Evolutionary conservation across 2,888 invertebrate species (phyloP).

Genomic region (Psylliodes chrysocephalus): DNA sequence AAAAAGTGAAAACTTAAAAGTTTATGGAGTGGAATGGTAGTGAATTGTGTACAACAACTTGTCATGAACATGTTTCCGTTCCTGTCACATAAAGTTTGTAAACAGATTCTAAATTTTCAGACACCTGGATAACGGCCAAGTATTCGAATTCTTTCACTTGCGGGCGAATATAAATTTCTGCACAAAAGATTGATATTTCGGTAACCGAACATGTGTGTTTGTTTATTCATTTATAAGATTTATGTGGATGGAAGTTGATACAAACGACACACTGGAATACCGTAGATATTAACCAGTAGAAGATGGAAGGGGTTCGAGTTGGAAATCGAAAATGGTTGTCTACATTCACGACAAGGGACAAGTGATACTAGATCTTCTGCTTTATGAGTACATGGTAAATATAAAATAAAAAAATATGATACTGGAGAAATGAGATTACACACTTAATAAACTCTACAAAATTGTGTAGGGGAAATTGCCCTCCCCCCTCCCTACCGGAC

Average conservation of each 20-base stretch:
- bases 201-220: neutral
- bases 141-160: slow-evolving; percentile 22
- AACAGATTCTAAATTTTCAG: slow-evolving; percentile 29
- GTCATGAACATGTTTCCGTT: slow-evolving; percentile 21
- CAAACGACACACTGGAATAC: neutral
- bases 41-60: slow-evolving; percentile 23
- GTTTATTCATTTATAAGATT: neutral
- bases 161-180: neutral
- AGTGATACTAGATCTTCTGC: no score
- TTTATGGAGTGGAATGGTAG: slow-evolving; percentile 24
- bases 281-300: no score
- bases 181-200: slow-evolving; percentile 14
- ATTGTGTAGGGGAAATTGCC: no score
- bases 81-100: slow-evolving; percentile 27
- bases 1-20: slow-evolving; percentile 9
- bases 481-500: no score
- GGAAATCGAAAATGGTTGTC: no score
- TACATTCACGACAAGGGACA: no score
- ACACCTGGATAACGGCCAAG: slow-evolving; percentile 22
- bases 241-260: neutral
- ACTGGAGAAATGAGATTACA: no score
- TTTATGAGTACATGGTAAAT: no score
- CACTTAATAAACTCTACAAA: no score
- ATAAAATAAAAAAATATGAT: no score
- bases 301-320: no score